Evolutionary conservation across 2,113 vertebrate species (phyloP).

Genomic region (Hemiscyllium ocellatum): DNA sequence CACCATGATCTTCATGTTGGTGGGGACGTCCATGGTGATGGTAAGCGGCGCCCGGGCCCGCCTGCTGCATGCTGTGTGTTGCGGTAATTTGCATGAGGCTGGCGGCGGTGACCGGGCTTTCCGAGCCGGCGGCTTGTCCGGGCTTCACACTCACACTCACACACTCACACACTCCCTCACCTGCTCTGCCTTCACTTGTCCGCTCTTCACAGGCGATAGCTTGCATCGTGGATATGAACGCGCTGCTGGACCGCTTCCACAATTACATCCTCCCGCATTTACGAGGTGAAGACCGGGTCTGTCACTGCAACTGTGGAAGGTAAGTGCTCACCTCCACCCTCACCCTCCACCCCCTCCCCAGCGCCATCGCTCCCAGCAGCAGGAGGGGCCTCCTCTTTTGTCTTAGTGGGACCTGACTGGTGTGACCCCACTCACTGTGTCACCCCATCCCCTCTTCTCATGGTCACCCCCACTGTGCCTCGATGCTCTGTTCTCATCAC

Average conservation of each 20-base stretch:
- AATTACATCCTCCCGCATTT: slow-evolving; percentile 99
- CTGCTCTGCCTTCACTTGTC: slow-evolving; percentile 50
- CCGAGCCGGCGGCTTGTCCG: not conserved
- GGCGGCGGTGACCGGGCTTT: slow-evolving; percentile 42
- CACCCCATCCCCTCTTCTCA: not conserved
- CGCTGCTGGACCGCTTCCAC: slow-evolving; percentile 98
- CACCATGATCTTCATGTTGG: slow-evolving; percentile 99
- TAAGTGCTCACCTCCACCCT: slow-evolving; percentile 55
- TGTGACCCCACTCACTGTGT: not conserved
- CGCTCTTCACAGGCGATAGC: slow-evolving; percentile 96
- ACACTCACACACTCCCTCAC: not conserved
- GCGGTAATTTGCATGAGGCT: slow-evolving; percentile 42
- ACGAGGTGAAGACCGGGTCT: slow-evolving; percentile 96
- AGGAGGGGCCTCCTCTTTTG: too few relatives aligned
- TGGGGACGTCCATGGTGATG: slow-evolving; percentile 96
- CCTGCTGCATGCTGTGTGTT: slow-evolving; percentile 23
- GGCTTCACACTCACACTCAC: too few relatives aligned
- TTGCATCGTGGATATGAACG: slow-evolving; percentile 99
- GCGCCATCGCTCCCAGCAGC: too few relatives aligned
- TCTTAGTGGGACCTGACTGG: too few relatives aligned
- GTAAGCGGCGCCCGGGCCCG: slow-evolving; percentile 63
- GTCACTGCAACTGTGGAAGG: slow-evolving; percentile 99
- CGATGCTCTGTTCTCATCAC: not conserved
- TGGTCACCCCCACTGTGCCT: not conserved
- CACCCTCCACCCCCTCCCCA: not conserved